Percentiles rank a stretch among this genome's conserved stretches.
phyloP scores from a whole-genome alignment of 2,888 invertebrate genomes.

The Lepidocyrtinus sp. region DNA sequence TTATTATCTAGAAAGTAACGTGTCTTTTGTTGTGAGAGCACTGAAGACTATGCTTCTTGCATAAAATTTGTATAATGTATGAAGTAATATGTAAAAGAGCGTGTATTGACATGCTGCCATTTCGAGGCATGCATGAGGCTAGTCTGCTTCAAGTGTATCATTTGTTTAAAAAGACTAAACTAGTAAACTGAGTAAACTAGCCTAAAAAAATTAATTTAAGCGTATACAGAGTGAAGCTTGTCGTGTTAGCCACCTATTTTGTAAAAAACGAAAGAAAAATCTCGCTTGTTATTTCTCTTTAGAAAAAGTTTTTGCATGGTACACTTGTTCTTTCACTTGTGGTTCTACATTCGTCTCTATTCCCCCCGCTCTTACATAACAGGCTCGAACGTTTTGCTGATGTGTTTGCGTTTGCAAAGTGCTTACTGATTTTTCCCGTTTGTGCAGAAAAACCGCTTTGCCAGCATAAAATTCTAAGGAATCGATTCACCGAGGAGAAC shows the following conservation, averaged over 20 bases:
- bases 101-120: conserved; percentile 53
- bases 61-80: conserved; percentile 10
- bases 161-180: conserved; percentile 1
- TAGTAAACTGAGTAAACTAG: too few species aligned
- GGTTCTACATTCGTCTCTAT: too few species aligned
- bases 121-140: conserved; percentile 30
- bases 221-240: too few species aligned
- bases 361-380: neutral
- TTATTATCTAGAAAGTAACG: neutral
- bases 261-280: too few species aligned
- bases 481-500: conserved; percentile 18
- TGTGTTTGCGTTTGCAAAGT: conserved; percentile 5
- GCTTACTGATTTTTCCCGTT: conserved; percentile 1
- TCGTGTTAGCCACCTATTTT: too few species aligned
- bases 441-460: conserved; percentile 10
- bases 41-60: neutral
- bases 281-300: too few species aligned
- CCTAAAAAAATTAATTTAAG: too few species aligned
- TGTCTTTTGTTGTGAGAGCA: conserved; percentile 5
- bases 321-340: conserved; percentile 15
- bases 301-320: neutral
- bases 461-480: neutral
- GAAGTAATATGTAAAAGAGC: conserved; percentile 7
- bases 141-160: conserved; percentile 18
- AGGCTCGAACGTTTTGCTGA: neutral